phyloP scores from a whole-genome alignment of 2,113 vertebrate species.

The Gyps fulvus region DNA sequence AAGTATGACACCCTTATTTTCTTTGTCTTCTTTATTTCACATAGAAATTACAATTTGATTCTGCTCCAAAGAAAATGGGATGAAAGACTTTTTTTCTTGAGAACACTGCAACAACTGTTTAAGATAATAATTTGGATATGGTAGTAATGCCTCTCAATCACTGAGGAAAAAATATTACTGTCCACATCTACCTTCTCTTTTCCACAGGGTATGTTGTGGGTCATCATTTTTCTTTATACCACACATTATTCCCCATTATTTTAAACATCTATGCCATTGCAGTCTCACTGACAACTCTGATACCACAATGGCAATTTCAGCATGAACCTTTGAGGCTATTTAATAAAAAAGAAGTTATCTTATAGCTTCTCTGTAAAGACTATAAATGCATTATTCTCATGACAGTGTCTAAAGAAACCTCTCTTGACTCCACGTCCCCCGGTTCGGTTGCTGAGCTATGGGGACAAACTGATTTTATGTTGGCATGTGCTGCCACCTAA shows the following conservation, averaged over 20 bases:
- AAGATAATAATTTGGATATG: not conserved
- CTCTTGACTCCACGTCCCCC: rapidly evolving
- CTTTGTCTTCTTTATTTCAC: not conserved
- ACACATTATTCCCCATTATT: not conserved
- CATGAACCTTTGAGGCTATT: not conserved
- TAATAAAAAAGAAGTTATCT: too few species aligned
- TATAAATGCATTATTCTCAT: too few species aligned
- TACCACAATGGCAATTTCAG: not conserved
- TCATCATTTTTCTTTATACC: not conserved
- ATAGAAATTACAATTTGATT: not conserved
- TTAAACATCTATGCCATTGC: not conserved
- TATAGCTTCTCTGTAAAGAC: not conserved
- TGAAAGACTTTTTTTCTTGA: not conserved
- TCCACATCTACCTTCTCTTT: not conserved
- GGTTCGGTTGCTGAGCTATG: not conserved
- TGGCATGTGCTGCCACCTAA: conserved; percentile 31
- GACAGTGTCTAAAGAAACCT: not conserved
- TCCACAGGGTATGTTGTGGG: not conserved
- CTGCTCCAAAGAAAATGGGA: not conserved
- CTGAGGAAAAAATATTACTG: not conserved
- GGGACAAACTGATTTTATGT: not conserved
- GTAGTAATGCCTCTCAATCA: not conserved
- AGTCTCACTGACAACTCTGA: not conserved
- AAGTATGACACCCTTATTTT: not conserved
- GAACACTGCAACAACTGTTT: not conserved